Base-by-base conservation (phyloP, 1,140 invertebrate species). In the Drosophila baimaii region DNA sequence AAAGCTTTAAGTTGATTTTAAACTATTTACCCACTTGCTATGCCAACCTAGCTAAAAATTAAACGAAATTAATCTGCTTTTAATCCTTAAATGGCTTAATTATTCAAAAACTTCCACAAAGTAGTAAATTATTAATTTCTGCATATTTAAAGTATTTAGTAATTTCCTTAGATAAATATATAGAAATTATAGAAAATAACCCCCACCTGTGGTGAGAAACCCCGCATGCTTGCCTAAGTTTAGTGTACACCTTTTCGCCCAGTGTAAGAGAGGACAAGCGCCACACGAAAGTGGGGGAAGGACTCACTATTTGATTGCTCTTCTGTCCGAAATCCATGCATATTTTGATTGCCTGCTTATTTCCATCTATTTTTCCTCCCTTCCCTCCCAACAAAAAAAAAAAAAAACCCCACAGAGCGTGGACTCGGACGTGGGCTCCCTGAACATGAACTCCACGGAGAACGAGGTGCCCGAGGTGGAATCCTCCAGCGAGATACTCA, bases 381-480 rank as follows among this genome's bases (percentile, higher is more conserved):
- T n/a, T 4, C 6, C 41, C 39, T 5, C 21, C 29, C 2, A 37
- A 39, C 56, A 39, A 13, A 3, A 13, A 37, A 37, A 5, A 23
- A 15, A 17, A 47, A 37, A 44, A 31, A 44, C 29, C 33, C 19
- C 25, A 12, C 52, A 96, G 96, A 96, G 96, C 90, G 95, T 95
- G 85, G 96, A 96, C 91, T 96, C 96, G 23, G 96, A 96, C 83
- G 94, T 94, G 9, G 94, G 93, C 43, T 95, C 95, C 3, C 93
- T 95, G 70, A 94, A 94, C 77, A 92, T 94, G 71, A 95, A 95
- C 92, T 95, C 95, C 5, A 94, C 93, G 5, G 95, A 95, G 81
- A 95, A 94, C 13, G 94, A 94, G n/a, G 95, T 95, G 81, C 93
- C 93, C 39, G 95, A 95, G 66, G 93, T 94, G 29, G 94, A 95